Evolutionary conservation across 1,140 invertebrate genomes (phyloP), one percentile per base, ranked within the genome.

Genomic region (Cataglyphis hispanica): DNA sequence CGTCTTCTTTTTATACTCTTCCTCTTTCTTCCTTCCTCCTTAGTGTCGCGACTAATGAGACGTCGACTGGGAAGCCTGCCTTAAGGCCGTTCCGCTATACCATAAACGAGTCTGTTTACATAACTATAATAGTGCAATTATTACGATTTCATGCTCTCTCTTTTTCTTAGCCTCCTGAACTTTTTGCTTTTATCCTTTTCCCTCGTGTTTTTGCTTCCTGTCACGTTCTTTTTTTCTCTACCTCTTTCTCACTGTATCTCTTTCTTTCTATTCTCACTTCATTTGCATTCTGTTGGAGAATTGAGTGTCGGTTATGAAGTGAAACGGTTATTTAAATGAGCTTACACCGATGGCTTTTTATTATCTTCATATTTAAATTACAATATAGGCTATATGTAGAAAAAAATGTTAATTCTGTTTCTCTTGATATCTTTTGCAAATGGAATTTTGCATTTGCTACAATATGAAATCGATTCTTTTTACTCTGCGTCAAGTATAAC

Each of bases 81-180:
- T 76, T 77, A 75, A 80, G 56, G 6, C 53, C 8, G 64, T 81
- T 58, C 16, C 25, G 46, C 1, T 19, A 6, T 61, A 22, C 11
- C 40, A 58, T 63, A 81, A 88, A 91, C 86, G 63, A 25, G 84
- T 86, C 75, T 85, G 70, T 91, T 91, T 91, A 89, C 63, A 85
- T 91, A 91, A 91, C 86, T 40, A 16, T 87, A 75, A 80, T 84
- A 76, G 85, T 84, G 22, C 63, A 40, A 83, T 91, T 91, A 88
- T 86, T 66, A 63, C 74, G 22, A 72, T 25, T 78, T 60, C 37
- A 19, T 37, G 27, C 43, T 58, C 6, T 58, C 19, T 22, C 22
- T 22, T 22, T 22, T 1, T 22, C 2, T 83, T 72, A 60, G 3
- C 61, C 86, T 37, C 56, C 61, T 63, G n/a, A 31, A 37, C 46